These are phyloP conservation scores for Poecilia wingei DNA, from an alignment of 2,797 vertebrate species.

Conservation along the genomic window DNA sequence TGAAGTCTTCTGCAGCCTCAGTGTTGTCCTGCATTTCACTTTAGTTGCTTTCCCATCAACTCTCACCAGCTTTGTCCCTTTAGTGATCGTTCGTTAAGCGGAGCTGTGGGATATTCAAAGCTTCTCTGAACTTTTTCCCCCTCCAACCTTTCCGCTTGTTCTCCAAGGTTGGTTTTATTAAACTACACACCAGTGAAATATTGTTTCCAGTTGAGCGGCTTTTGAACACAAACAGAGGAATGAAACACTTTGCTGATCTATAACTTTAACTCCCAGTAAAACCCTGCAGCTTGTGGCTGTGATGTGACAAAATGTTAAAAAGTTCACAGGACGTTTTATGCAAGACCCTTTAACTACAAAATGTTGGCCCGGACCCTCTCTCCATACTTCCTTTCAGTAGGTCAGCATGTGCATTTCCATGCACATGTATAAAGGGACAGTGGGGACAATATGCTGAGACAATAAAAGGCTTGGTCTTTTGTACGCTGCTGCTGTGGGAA, in stretches of 20 bases:
- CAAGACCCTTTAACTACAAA: neutral
- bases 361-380: neutral
- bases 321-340: neutral
- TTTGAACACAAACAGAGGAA: neutral
- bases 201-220: neutral
- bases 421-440: neutral
- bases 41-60: neutral
- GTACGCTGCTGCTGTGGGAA: constrained; percentile 10
- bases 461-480: constrained; percentile 51
- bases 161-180: neutral
- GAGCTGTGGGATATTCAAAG: neutral
- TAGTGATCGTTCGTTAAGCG: neutral
- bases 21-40: neutral
- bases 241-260: neutral
- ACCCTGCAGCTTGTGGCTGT: neutral
- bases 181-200: neutral
- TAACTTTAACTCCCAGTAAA: neutral
- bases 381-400: neutral
- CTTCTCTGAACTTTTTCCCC: neutral
- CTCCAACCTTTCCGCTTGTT: neutral
- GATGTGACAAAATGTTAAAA: neutral
- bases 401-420: constrained; percentile 11
- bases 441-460: constrained; percentile 42
- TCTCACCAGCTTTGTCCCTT: neutral
- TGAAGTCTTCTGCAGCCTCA: neutral